Evolutionary conservation across 2,797 vertebrate species (phyloP), one percentile per base, ranked within the genome.

Genomic region (Orientallactaga sibirica): DNA sequence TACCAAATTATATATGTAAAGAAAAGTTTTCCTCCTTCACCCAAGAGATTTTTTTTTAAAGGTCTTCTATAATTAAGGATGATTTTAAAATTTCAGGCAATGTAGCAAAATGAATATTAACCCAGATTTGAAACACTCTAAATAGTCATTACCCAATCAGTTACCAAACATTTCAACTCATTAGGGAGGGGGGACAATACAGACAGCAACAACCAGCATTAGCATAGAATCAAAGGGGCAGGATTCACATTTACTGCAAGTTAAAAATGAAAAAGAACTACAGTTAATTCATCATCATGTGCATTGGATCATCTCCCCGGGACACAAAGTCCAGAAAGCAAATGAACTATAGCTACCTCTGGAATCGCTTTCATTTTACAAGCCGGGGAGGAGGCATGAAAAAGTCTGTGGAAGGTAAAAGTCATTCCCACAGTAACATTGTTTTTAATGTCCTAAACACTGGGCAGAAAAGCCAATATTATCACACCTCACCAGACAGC

Each of bases 111-210:
- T 96, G 94, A 95, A 71, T 96, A 96, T 96, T 95, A 95, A 96
- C 90, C 94, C 77, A 95, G 84, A 96, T 95, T 73, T 95, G 74
- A 94, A 96, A 95, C 84, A 90, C 68, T 83, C 92, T 80, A 96
- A 96, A 96, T 92, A 96, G 92, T 94, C 94, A 96, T 96, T 96
- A 96, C 81, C 83, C 86, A 96, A 94, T 96, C 95, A 96, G 73
- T 93, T 96, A 95, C 73, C 76, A 95, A 95, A 91, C 83, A 91
- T 93, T 90, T 88, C 62, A 89, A 73, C 86, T 92, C 90, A 52
- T 80, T 67, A 71, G 66, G n/a, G 16, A 77, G 83, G 43, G 91
- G 22, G 64, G 71, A 88, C 18, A 68, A 73, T 61, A 86, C 73
- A 90, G 85, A 90, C 88, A 83, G 76, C 74, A 78, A 88, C 83